A percentile compares a stretch with the other conserved stretches of the same genome.
phyloP scores from a whole-genome alignment of 2,888 invertebrate species.

The Sarcophaga variegata region DNA sequence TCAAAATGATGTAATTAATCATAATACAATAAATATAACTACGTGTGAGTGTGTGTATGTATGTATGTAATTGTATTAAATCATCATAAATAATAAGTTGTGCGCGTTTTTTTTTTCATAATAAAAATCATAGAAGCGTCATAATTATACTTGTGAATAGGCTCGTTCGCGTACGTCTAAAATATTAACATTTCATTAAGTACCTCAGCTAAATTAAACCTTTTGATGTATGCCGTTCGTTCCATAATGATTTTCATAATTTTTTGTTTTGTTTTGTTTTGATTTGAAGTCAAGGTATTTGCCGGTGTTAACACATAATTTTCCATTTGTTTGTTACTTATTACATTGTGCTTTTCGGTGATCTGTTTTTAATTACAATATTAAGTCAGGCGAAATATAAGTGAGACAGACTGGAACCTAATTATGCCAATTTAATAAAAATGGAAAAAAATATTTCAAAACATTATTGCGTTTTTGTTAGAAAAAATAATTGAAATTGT shows the following conservation, averaged over 20 bases:
- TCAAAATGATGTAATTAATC: constrained; percentile 54
- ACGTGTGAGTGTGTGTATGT: background rate
- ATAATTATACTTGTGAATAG: background rate
- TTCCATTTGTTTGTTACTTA: no score
- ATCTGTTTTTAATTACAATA: background rate
- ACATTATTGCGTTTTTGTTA: background rate
- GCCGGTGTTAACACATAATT: background rate
- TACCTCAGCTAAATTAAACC: background rate
- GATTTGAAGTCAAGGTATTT: background rate
- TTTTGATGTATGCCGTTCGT: background rate
- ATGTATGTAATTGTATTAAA: background rate
- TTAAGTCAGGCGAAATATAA: background rate
- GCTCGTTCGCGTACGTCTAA: background rate
- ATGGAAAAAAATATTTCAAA: background rate
- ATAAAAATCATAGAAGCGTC: constrained; percentile 11
- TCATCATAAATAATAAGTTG: background rate
- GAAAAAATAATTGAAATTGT: background rate
- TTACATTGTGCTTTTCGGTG: background rate
- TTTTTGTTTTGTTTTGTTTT: background rate
- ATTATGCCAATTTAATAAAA: background rate
- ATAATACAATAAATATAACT: constrained; percentile 29
- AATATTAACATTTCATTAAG: background rate
- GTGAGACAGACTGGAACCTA: constrained; percentile 12
- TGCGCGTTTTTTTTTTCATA: background rate
- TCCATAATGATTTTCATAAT: background rate